phyloP scores from a whole-genome alignment of 2,888 invertebrate species.

The Ornithoptera priamus region DNA sequence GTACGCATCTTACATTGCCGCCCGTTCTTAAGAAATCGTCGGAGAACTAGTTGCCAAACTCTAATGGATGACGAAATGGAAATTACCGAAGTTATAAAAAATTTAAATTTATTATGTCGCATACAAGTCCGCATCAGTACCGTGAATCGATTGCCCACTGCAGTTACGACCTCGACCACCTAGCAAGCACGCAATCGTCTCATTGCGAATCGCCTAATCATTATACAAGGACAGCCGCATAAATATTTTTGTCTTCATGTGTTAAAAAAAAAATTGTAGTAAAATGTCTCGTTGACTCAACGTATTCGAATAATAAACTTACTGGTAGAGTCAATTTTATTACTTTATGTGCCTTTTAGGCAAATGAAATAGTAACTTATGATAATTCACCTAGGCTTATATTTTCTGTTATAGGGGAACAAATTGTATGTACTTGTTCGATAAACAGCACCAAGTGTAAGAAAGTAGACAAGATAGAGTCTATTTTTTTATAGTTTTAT shows the following conservation, averaged over 20 bases:
- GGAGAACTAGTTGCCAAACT: constrained; percentile 1
- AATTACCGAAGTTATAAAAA: constrained; percentile 49
- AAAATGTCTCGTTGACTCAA: not conserved
- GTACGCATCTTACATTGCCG: constrained; percentile 25
- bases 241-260: constrained; percentile 30
- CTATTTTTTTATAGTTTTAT: no score
- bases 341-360: no score
- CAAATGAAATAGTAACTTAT: no score
- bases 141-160: constrained; percentile 75
- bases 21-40: not conserved
- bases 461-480: no score
- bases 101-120: constrained; percentile 66
- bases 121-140: constrained; percentile 71
- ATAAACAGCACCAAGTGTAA: no score
- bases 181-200: constrained; percentile 69
- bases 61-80: constrained; percentile 43
- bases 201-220: constrained; percentile 53
- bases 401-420: no score
- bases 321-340: no score
- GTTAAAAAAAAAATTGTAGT: constrained; percentile 7
- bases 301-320: no score
- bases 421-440: no score
- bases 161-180: constrained; percentile 73
- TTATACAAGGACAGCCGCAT: constrained; percentile 45
- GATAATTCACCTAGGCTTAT: no score